Base-by-base conservation (phyloP, 2,888 invertebrate species). In the Aspidapion aeneum region DNA sequence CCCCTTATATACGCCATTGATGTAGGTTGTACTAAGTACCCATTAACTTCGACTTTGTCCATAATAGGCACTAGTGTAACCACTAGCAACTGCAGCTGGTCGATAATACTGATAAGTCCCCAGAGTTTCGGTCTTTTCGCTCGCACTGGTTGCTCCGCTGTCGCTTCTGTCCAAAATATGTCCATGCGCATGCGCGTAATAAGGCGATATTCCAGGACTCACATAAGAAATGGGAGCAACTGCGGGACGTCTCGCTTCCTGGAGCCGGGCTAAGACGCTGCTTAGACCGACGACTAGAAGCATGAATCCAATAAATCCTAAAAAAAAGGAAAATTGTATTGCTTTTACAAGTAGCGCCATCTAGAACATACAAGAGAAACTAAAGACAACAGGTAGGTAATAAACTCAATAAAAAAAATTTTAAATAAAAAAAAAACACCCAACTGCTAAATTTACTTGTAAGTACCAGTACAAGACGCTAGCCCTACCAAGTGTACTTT, bases 241-340 rank as follows among this genome's bases (percentile, higher is more conserved):
- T 16, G 62, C 65, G 9, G 74, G 68, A 63, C 66, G 71, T 72
- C 73, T 72, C 2, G 72, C 70, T 63, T 75, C 76, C 68, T 80
- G 79, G 12, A 79, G 65, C 16, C 78, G 71, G 0, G 80, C 77
- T 55, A 80, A 67, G 3, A 80, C 79, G 21, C 77, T 75, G 66
- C 79, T 78, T 49, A 80, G 66, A 1, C 81, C 80, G 1, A 81
- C 78, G 0, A 80, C 79, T 56, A 82, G 73, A 3, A 82, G 72
- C 60, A 82, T 73, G 68, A 89, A 87, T 12, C 91, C 90, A 55
- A 91, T 89, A 66, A 90, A 82, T 66, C 68, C 68, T 68, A 20
- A 18, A 66, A 66, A n/a, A 52, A 58, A 49, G 18, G 50, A 7
- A 21, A 3, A 35, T 7, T 35, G 35, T 3, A 12, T 7, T 35